A percentile compares a stretch with the other conserved stretches of the same genome.
Conservation (phyloP, 2,888 invertebrate genomes). For the Sinopyrophorus schimmeli region DNA sequence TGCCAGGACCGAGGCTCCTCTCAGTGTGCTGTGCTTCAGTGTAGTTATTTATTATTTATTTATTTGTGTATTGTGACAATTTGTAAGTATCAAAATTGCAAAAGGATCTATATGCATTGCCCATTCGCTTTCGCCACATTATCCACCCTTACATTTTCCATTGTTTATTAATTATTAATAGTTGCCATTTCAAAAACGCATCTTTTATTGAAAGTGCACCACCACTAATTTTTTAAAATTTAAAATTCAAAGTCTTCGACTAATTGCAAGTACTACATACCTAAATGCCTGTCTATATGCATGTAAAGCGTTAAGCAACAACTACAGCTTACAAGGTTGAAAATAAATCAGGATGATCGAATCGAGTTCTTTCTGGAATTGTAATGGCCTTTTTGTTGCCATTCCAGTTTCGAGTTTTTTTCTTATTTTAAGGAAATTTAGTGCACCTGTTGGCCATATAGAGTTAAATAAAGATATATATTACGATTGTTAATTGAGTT, state of each 20-base stretch:
- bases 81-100: slow-evolving; percentile 15
- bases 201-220: too few relatives aligned
- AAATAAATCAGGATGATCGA: slow-evolving; percentile 17
- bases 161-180: too few relatives aligned
- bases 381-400: slow-evolving; percentile 7
- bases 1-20: slow-evolving; percentile 26
- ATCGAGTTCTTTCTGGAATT: slow-evolving; percentile 7
- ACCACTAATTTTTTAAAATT: too few relatives aligned
- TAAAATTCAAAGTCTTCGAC: too few relatives aligned
- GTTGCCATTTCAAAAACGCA: too few relatives aligned
- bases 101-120: too few relatives aligned
- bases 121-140: too few relatives aligned
- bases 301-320: slow-evolving; percentile 9
- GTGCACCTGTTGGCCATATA: not conserved
- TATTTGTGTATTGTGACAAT: slow-evolving; percentile 18
- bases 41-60: slow-evolving; percentile 28
- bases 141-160: too few relatives aligned
- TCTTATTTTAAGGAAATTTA: not conserved
- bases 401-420: not conserved
- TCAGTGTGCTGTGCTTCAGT: slow-evolving; percentile 33
- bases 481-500: too few relatives aligned
- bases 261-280: too few relatives aligned
- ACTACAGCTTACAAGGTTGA: slow-evolving; percentile 1
- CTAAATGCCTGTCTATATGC: too few relatives aligned
- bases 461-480: not conserved